phyloP scores from a whole-genome alignment of 2,888 invertebrate species.

The Drosophila cognata region DNA sequence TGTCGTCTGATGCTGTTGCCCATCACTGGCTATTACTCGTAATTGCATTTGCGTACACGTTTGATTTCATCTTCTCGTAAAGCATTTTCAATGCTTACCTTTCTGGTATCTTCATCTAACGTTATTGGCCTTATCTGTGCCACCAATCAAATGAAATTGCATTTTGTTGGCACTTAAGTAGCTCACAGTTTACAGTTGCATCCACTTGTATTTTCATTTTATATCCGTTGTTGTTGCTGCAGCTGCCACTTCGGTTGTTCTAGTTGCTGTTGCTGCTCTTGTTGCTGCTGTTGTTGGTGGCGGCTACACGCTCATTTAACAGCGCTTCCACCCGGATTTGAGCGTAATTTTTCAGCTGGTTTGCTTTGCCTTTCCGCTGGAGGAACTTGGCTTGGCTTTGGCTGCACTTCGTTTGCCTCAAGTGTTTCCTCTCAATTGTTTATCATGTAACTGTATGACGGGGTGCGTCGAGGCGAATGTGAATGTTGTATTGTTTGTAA shows the following conservation, averaged over 20 bases:
- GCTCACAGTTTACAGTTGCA: conserved; percentile 20
- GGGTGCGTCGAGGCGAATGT: not conserved
- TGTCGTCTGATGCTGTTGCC: not conserved
- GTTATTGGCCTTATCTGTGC: conserved; percentile 42
- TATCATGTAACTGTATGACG: conserved; percentile 16
- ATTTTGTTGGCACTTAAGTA: conserved; percentile 58
- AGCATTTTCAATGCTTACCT: not conserved
- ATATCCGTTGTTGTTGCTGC: not conserved
- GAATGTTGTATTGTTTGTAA: conserved; percentile 53
- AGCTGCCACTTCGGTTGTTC: not conserved
- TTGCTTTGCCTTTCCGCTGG: conserved; percentile 43
- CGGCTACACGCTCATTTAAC: conserved; percentile 70
- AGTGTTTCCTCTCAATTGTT: conserved; percentile 60
- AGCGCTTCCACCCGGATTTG: conserved; percentile 35
- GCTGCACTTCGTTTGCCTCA: conserved; percentile 8
- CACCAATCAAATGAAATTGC: conserved; percentile 67
- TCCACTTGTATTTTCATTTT: conserved; percentile 8
- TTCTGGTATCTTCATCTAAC: not conserved
- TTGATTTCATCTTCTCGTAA: not conserved
- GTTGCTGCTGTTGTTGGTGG: conserved; percentile 13
- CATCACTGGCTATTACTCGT: not conserved
- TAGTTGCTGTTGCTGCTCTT: conserved; percentile 6
- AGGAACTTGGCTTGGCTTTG: conserved; percentile 18
- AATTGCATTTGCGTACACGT: not conserved
- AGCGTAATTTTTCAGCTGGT: conserved; percentile 66